phyloP scores from a whole-genome alignment of 2,797 vertebrate species.

The Chiroxiphia lanceolata region DNA sequence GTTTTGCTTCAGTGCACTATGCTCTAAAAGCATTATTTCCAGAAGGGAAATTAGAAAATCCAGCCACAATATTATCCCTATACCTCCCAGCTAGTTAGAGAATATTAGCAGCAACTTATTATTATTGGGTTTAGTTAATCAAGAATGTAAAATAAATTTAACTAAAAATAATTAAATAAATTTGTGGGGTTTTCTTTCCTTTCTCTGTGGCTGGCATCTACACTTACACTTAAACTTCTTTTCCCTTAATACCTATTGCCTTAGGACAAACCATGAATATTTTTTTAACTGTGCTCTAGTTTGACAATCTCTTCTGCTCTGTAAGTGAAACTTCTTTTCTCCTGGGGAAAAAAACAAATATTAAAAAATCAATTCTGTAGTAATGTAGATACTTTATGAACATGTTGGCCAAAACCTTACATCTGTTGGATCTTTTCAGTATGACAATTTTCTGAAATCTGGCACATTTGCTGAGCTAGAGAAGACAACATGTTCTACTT shows the following conservation, averaged over 20 bases:
- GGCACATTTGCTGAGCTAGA: neutral
- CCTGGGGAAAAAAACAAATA: neutral
- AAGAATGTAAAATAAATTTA: neutral
- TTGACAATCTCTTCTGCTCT: neutral
- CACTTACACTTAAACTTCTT: neutral
- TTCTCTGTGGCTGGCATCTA: neutral
- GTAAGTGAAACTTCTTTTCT: neutral
- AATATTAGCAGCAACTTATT: neutral
- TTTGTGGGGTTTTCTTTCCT: neutral
- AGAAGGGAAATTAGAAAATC: slow-evolving; percentile 7
- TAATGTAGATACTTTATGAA: neutral
- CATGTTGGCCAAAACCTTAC: neutral
- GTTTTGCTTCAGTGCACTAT: neutral
- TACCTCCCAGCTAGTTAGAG: neutral
- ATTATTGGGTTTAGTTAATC: neutral
- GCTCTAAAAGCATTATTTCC: slow-evolving; percentile 28
- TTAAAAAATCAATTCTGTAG: neutral
- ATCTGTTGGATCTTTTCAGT: neutral
- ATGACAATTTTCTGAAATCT: neutral
- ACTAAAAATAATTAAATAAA: neutral
- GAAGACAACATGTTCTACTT: neutral
- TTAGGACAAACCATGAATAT: neutral
- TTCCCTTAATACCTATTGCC: neutral
- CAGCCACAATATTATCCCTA: neutral
- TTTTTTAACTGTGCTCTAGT: neutral